phyloP scores from a whole-genome alignment of 2,888 invertebrate species.

The Mythimna ferrago region DNA sequence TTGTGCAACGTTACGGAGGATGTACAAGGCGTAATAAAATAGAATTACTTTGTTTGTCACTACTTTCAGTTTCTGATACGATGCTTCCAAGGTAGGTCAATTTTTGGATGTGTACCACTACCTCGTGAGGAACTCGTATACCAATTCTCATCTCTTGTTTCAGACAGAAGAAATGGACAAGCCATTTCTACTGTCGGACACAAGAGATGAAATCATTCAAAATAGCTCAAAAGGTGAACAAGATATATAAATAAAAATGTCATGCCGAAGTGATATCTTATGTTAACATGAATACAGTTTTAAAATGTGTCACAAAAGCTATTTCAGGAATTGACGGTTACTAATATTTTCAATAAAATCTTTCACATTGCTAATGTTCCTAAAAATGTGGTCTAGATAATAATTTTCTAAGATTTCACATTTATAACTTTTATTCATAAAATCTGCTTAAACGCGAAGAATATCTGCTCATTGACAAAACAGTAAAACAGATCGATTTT shows the following conservation, averaged over 20 bases:
- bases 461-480: slow-evolving; percentile 62
- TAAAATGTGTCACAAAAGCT: slow-evolving; percentile 6
- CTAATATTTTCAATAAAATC: not conserved
- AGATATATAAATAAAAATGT: slow-evolving; percentile 1
- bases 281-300: slow-evolving; percentile 25
- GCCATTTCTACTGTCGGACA: too few relatives aligned
- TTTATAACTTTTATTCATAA: not conserved
- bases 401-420: slow-evolving; percentile 6
- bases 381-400: slow-evolving; percentile 21
- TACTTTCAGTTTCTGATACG: not conserved
- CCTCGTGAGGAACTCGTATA: not conserved
- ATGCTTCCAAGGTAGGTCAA: not conserved
- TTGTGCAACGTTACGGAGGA: too few relatives aligned
- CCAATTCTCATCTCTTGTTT: not conserved
- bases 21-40: too few relatives aligned
- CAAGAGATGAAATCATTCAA: not conserved
- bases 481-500: slow-evolving; percentile 67
- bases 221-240: not conserved
- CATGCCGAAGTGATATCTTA: not conserved
- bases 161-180: not conserved
- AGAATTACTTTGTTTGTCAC: too few relatives aligned
- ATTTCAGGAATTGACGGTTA: slow-evolving; percentile 13
- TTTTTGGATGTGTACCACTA: not conserved
- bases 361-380: slow-evolving; percentile 10
- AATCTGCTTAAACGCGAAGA: not conserved